Percentiles rank a stretch among this genome's conserved stretches.
phyloP scores from a whole-genome alignment of 2,113 vertebrate genomes.

The Mobula hypostoma region DNA sequence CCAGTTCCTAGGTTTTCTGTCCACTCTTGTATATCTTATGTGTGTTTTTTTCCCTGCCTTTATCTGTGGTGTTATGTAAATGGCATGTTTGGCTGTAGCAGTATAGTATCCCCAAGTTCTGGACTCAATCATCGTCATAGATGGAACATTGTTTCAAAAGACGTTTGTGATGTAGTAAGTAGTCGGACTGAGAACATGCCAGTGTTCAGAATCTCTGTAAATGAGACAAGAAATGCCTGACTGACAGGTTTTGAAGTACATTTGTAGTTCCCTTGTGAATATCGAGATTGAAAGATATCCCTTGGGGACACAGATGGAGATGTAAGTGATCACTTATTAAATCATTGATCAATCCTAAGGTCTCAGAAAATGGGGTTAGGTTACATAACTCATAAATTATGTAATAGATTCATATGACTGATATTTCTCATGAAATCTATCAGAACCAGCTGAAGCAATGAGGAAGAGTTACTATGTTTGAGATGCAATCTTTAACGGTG shows the following conservation, averaged over 20 bases:
- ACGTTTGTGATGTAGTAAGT: neutral
- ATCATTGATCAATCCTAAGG: neutral
- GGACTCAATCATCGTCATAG: neutral
- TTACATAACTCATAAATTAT: neutral
- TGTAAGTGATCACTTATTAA: rapidly evolving
- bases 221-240: neutral
- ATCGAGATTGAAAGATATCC: slow-evolving; percentile 34
- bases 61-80: neutral
- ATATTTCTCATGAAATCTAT: slow-evolving; percentile 24
- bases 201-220: neutral
- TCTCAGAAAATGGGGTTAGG: neutral
- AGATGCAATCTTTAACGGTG: slow-evolving; percentile 7
- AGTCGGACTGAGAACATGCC: neutral
- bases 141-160: slow-evolving; percentile 16
- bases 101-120: neutral
- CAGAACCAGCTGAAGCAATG: neutral
- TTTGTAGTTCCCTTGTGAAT: slow-evolving; percentile 29
- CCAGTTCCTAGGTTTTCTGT: neutral
- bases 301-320: neutral
- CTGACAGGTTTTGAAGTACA: neutral
- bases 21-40: neutral
- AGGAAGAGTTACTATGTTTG: neutral
- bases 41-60: neutral
- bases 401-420: neutral
- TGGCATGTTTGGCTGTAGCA: neutral